Evolutionary conservation across 2,888 invertebrate genomes (phyloP).

Genomic region (Melinaea menophilus): DNA sequence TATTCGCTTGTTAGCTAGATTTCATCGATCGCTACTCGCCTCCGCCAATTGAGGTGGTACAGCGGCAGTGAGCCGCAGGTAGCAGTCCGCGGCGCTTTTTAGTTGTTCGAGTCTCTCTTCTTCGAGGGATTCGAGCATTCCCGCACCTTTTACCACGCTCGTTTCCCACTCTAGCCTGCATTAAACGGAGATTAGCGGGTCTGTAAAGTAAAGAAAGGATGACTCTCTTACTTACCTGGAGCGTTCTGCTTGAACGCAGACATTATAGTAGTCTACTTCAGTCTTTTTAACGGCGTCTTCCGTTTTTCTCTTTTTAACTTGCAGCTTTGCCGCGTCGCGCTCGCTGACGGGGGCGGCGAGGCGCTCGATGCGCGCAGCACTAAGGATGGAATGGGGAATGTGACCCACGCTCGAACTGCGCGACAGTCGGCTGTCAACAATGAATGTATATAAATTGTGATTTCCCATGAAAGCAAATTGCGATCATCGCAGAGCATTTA

Average conservation of each 20-base stretch:
- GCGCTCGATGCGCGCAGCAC: conserved; percentile 64
- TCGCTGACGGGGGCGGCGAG: conserved; percentile 62
- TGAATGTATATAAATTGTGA: conserved; percentile 8
- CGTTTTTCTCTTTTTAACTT: conserved; percentile 92
- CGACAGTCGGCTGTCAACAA: conserved; percentile 62
- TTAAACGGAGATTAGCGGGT: neutral
- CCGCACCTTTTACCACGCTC: conserved; percentile 90
- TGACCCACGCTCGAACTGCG: conserved; percentile 78
- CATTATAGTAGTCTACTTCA: conserved; percentile 95
- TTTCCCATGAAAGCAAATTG: neutral
- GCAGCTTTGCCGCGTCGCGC: conserved; percentile 85
- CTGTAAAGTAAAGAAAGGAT: neutral
- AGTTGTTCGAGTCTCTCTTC: conserved; percentile 91
- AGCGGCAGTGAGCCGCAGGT: conserved; percentile 81
- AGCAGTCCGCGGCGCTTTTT: conserved; percentile 82
- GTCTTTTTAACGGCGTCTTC: conserved; percentile 94
- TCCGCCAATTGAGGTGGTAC: conserved; percentile 88
- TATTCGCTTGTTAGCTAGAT: neutral
- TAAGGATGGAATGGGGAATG: conserved; percentile 74
- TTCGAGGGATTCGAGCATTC: conserved; percentile 91
- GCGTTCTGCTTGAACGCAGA: conserved; percentile 93
- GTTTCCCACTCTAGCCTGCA: conserved; percentile 92
- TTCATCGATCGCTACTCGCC: conserved; percentile 54
- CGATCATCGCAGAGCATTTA: conserved; percentile 10
- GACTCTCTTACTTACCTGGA: conserved; percentile 78